phyloP scores from a whole-genome alignment of 2,888 invertebrate genomes.

The Allophyes oxyacanthae region DNA sequence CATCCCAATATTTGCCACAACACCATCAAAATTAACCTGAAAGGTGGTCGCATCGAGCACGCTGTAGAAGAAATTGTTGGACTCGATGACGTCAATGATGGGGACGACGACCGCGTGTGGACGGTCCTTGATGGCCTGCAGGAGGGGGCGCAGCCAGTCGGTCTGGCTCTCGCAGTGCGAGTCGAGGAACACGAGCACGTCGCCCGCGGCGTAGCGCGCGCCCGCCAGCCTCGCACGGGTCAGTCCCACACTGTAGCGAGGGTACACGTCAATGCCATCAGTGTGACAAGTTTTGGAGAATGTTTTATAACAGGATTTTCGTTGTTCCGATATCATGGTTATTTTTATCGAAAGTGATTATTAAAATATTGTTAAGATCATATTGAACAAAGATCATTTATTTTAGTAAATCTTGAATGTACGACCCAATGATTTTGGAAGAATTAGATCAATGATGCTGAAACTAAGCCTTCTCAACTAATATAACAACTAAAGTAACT shows the following conservation, averaged over 20 bases:
- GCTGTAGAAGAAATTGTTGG: slow-evolving; percentile 93
- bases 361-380: neutral
- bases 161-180: slow-evolving; percentile 96
- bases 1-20: slow-evolving; percentile 32
- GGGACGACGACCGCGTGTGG: slow-evolving; percentile 96
- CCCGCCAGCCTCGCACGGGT: slow-evolving; percentile 96
- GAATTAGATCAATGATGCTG: too few species aligned
- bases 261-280: slow-evolving; percentile 28
- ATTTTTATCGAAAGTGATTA: too few species aligned
- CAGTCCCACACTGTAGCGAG: slow-evolving; percentile 59
- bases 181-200: slow-evolving; percentile 96
- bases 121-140: slow-evolving; percentile 92
- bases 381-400: too few species aligned
- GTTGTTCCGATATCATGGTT: too few species aligned
- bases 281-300: neutral
- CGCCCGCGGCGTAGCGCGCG: slow-evolving; percentile 94
- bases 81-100: slow-evolving; percentile 98
- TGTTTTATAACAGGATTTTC: too few species aligned
- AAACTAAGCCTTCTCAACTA: too few species aligned
- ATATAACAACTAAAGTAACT: too few species aligned
- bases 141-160: slow-evolving; percentile 96
- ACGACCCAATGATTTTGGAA: too few species aligned
- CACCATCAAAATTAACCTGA: slow-evolving; percentile 69
- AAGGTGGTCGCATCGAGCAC: slow-evolving; percentile 86
- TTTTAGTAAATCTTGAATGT: too few species aligned